Conservation (phyloP, 92 coral and sea anemone genomes). For the Heteractis magnifica region DNA sequence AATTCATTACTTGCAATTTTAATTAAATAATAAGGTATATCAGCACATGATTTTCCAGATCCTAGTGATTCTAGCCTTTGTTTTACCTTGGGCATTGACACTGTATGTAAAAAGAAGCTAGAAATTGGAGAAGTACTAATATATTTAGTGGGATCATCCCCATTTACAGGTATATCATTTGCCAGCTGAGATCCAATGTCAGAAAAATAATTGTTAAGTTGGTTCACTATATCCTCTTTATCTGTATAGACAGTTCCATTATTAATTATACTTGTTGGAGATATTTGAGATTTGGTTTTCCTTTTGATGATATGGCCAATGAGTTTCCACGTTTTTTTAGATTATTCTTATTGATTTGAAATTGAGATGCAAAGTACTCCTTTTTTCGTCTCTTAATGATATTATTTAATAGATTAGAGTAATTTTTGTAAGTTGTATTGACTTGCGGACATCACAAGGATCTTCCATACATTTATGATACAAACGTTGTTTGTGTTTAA, state of each 20-base stretch:
- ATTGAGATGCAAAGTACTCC: constrained; percentile 21
- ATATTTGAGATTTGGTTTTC: constrained; percentile 49
- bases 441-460: neutral
- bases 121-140: constrained; percentile 37
- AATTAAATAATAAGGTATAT: constrained; percentile 29
- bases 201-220: constrained; percentile 50
- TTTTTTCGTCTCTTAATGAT: neutral
- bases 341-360: constrained; percentile 42
- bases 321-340: constrained; percentile 55
- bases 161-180: neutral
- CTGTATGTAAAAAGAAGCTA: constrained; percentile 48
- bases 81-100: constrained; percentile 39
- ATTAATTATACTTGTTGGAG: constrained; percentile 36
- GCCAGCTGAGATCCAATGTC: constrained; percentile 39
- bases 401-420: constrained; percentile 4
- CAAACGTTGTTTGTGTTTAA: neutral
- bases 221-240: constrained; percentile 49
- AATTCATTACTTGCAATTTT: constrained; percentile 37
- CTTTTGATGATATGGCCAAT: constrained; percentile 54
- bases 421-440: neutral
- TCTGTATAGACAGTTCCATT: constrained; percentile 38
- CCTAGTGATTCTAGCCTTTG: constrained; percentile 34
- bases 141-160: constrained; percentile 23
- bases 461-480: neutral
- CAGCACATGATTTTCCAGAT: constrained; percentile 32